Base-by-base conservation (phyloP, 1,140 invertebrate species). In the Nasonia vitripennis region DNA sequence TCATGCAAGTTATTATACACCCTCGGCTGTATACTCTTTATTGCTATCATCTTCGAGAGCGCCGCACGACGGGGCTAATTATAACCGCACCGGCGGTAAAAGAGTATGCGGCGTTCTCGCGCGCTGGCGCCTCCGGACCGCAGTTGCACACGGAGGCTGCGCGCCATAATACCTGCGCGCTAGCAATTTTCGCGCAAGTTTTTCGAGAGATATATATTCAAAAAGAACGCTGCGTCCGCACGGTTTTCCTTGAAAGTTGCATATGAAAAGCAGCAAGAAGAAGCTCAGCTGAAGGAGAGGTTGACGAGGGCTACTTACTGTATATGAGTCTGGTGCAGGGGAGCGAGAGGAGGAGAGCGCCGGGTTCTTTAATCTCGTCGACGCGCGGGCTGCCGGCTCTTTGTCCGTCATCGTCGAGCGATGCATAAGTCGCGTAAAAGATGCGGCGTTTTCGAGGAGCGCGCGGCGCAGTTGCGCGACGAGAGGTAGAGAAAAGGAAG, bases 1-100 rank as follows among this genome's bases (percentile, higher is more conserved):
- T 37, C 37, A n/a, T 17, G 73, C 73, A 34, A 75, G 73, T 75
- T 75, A 75, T 10, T 45, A 45, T 45, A 45, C 41, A 45, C 27
- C 27, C 27, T 27, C 41, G 9, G 41, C 41, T 45, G 41, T 45
- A 45, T 14, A 31, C 73, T 31, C 70, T 71, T 75, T 75, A 45
- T 75, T 45, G 73, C 37, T 34, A 41, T 75, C 17, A 75, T 41
- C 73, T 41, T 75, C 73, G 73, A 20, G 73, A 62, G 55, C 41
- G 41, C 41, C 41, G 70, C 68, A 34, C 9, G 2, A n/a, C 73
- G 6, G 17, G 27, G 73, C 73, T 75, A 75, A 75, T 75, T 75
- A 75, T 75, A 75, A 75, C 34, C 73, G 73, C 6, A 17, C 17
- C 70, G 70, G 73, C 73, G 2, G 68, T 71, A 34, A 71, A 71